phyloP scores from a whole-genome alignment of 2,113 vertebrate species.

The Suricata suricatta region DNA sequence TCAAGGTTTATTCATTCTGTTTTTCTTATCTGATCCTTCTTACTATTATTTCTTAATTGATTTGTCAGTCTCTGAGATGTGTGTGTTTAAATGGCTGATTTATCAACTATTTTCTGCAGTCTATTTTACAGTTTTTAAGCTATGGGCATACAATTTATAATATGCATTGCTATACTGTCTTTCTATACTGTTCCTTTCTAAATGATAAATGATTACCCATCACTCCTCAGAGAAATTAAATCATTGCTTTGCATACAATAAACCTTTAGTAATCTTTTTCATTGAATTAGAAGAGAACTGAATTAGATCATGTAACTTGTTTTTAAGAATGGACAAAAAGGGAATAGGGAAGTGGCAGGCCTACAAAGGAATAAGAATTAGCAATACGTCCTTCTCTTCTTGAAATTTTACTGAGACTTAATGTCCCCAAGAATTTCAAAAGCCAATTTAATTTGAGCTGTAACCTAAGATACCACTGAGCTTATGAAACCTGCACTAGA shows the following conservation, averaged over 20 bases:
- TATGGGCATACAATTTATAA: neutral
- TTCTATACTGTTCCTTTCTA: neutral
- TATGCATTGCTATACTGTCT: neutral
- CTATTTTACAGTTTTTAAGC: neutral
- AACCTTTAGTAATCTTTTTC: neutral
- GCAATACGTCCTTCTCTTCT: neutral
- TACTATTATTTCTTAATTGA: neutral
- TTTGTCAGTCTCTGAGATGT: neutral
- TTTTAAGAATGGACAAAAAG: neutral
- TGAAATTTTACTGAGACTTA: neutral
- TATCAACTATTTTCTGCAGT: neutral
- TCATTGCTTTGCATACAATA: neutral
- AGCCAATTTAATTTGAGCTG: neutral
- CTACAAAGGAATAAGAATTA: neutral
- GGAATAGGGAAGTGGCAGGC: neutral
- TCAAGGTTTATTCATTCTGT: neutral
- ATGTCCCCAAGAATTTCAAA: neutral
- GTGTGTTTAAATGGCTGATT: neutral
- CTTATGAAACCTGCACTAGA: neutral
- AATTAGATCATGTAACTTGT: neutral
- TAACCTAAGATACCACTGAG: neutral
- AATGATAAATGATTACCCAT: neutral
- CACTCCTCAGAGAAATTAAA: neutral
- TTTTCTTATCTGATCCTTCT: neutral
- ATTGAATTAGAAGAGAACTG: neutral